A percentile compares a stretch with the other conserved stretches of the same genome.
These are phyloP conservation scores for Megalops cyprinoides DNA, from an alignment of 2,797 vertebrate genomes.

Conservation along the genomic window DNA sequence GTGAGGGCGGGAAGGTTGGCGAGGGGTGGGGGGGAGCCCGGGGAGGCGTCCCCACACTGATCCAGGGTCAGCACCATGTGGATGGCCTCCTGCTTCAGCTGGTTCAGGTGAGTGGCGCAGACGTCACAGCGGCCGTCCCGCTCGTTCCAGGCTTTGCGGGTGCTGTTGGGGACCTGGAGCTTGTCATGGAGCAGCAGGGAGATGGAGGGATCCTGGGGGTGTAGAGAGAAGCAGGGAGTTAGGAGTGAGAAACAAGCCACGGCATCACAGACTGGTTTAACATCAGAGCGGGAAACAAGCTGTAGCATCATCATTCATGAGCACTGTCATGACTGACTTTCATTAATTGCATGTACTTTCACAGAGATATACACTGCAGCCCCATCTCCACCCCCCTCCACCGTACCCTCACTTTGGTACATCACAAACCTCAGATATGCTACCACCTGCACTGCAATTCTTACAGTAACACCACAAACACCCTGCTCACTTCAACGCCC, in stretches of 20 bases:
- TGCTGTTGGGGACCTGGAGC: constrained; percentile 92
- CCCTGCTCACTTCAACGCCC: no score
- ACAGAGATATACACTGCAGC: no score
- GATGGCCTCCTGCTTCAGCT: constrained; percentile 95
- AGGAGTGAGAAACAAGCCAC: background rate
- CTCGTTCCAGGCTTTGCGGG: constrained; percentile 92
- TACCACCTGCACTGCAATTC: no score
- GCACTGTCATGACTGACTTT: no score
- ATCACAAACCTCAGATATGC: no score
- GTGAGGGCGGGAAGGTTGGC: constrained; percentile 66
- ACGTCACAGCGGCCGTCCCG: constrained; percentile 92
- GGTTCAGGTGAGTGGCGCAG: constrained; percentile 91
- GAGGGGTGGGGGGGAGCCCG: constrained; percentile 80
- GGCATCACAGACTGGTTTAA: no score
- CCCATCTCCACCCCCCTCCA: no score
- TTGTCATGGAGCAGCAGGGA: constrained; percentile 92
- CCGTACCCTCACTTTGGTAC: no score
- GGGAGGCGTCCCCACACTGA: constrained; percentile 84
- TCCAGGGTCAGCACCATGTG: constrained; percentile 92
- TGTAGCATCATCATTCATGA: no score
- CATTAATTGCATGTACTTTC: no score
- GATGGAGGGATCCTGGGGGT: constrained; percentile 85
- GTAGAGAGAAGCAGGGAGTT: constrained; percentile 38
- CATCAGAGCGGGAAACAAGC: no score
- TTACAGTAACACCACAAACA: no score